phyloP scores from a whole-genome alignment of 2,113 vertebrate genomes.

The Recurvirostra avosetta region DNA sequence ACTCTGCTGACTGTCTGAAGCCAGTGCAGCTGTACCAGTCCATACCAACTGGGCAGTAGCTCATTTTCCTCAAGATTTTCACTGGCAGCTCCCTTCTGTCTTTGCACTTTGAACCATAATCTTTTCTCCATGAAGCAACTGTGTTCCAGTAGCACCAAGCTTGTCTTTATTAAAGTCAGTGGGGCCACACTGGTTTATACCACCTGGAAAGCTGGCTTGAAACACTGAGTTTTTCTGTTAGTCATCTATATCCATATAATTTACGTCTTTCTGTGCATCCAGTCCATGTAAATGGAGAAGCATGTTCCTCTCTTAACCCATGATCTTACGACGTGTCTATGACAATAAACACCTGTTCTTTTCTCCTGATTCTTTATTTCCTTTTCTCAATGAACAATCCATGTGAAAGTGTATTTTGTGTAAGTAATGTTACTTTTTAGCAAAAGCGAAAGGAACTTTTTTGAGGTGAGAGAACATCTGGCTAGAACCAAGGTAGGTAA shows the following conservation, averaged over 20 bases:
- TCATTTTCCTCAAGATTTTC: neutral
- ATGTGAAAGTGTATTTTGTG: neutral
- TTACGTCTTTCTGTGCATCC: neutral
- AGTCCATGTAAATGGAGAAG: neutral
- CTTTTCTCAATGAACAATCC: neutral
- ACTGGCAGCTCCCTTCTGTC: neutral
- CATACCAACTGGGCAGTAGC: neutral
- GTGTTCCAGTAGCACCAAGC: neutral
- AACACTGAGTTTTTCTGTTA: neutral
- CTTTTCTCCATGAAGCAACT: neutral
- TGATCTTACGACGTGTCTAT: accelerated
- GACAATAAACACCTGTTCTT: neutral
- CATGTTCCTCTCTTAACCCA: neutral
- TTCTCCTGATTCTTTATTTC: neutral
- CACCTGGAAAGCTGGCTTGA: neutral
- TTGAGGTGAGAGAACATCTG: neutral
- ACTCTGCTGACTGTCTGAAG: neutral
- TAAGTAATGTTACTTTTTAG: neutral
- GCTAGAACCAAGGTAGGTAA: neutral
- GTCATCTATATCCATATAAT: neutral
- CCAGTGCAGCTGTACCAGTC: neutral
- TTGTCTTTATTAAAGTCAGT: neutral
- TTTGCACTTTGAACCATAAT: accelerated
- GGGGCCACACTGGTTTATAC: neutral
- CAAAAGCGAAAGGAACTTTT: neutral